phyloP scores from a whole-genome alignment of 2,888 invertebrate genomes.

The Reticulitermes lucifugus region DNA sequence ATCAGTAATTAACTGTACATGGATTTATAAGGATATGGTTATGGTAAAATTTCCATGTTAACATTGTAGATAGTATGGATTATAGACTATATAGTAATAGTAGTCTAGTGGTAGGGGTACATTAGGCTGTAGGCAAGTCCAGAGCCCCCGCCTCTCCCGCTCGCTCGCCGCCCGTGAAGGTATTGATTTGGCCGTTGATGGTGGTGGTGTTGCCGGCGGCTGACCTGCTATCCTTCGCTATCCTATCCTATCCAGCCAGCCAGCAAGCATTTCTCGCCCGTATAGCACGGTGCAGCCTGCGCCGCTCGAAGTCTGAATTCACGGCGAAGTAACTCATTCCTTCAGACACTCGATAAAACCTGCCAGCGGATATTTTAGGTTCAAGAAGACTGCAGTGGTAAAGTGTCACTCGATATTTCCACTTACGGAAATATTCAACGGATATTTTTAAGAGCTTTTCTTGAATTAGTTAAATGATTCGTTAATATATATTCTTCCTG shows the following conservation, averaged over 20 bases:
- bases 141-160: background rate
- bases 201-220: constrained; percentile 41
- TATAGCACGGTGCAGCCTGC: background rate
- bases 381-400: no score
- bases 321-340: background rate
- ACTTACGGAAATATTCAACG: no score
- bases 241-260: constrained; percentile 29
- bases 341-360: constrained; percentile 7
- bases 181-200: constrained; percentile 51
- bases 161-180: constrained; percentile 44
- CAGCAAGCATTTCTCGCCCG: constrained; percentile 25
- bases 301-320: background rate
- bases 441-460: no score
- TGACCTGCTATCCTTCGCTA: constrained; percentile 44
- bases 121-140: constrained; percentile 30
- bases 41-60: constrained; percentile 18
- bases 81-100: constrained; percentile 25
- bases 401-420: no score
- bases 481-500: no score
- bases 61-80: constrained; percentile 25
- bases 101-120: background rate
- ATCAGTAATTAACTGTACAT: background rate
- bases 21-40: background rate
- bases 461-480: no score
- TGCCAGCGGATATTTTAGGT: no score